These are phyloP conservation scores for Cremastinae sp. DNA, from an alignment of 2,888 invertebrate species.

Conservation along the genomic window DNA sequence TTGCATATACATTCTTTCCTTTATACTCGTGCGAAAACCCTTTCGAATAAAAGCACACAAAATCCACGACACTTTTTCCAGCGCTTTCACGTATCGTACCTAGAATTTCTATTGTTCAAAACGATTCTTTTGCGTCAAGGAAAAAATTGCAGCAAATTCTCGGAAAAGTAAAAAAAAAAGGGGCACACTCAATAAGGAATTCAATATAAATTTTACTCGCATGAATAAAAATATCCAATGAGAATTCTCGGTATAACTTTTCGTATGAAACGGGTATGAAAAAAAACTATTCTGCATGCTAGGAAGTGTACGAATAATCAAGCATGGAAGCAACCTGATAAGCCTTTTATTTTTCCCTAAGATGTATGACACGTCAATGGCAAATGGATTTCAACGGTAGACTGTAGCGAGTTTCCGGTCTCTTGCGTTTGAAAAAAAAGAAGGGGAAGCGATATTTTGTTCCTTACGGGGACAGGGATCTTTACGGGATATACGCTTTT, in stretches of 20 bases:
- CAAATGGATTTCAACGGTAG: conserved; percentile 34
- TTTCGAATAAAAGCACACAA: conserved; percentile 33
- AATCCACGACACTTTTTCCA: conserved; percentile 13
- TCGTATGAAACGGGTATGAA: neutral
- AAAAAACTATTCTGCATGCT: neutral
- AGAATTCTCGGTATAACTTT: too few species aligned
- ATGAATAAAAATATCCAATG: too few species aligned
- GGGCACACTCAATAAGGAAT: too few species aligned
- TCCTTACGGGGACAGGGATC: conserved; percentile 19
- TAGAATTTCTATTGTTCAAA: too few species aligned
- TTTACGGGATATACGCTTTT: conserved; percentile 48
- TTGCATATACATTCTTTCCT: conserved; percentile 53
- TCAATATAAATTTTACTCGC: too few species aligned
- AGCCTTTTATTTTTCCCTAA: neutral
- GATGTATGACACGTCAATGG: conserved; percentile 2
- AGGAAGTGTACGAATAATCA: neutral
- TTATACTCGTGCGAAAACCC: conserved; percentile 32
- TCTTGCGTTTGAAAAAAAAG: conserved; percentile 17
- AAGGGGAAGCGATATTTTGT: conserved; percentile 11
- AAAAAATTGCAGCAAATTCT: too few species aligned
- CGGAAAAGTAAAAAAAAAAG: too few species aligned
- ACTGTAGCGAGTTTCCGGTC: conserved; percentile 12
- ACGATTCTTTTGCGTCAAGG: too few species aligned
- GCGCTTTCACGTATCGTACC: too few species aligned
- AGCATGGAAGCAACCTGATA: neutral